Conservation (phyloP, 2,113 vertebrate genomes). For the Micronisus gabar region DNA sequence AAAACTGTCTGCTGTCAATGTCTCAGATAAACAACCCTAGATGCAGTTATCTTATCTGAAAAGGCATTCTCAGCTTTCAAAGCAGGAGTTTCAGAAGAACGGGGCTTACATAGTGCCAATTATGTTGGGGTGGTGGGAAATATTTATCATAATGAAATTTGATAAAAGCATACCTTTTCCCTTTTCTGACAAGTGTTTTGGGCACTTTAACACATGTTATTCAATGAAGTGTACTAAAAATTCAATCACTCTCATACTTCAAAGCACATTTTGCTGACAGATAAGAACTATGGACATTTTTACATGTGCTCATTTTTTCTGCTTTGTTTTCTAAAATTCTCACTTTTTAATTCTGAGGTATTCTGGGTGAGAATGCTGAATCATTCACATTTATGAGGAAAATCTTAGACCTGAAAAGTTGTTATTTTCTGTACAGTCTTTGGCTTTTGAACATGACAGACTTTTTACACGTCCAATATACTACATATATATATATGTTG, state of each 20-base stretch:
- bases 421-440: not conserved
- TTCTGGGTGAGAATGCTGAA: not conserved
- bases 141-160: not conserved
- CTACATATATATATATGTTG: not conserved
- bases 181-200: not conserved
- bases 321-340: not conserved
- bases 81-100: not conserved
- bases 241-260: not conserved
- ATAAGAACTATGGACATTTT: not conserved
- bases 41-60: not conserved
- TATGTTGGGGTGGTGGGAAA: not conserved
- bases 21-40: not conserved
- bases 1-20: not conserved
- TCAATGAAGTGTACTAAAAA: slow-evolving; percentile 7
- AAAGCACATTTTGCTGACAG: not conserved
- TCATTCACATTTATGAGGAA: not conserved
- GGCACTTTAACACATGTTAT: not conserved
- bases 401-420: not conserved
- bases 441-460: not conserved
- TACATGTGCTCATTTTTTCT: not conserved
- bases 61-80: not conserved
- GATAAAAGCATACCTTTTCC: not conserved
- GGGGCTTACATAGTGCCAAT: not conserved
- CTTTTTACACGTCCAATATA: not conserved
- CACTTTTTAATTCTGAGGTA: not conserved